Percentiles rank a stretch among this genome's conserved stretches.
phyloP scores from a whole-genome alignment of 2,888 invertebrate species.

The Calameuta idolon region DNA sequence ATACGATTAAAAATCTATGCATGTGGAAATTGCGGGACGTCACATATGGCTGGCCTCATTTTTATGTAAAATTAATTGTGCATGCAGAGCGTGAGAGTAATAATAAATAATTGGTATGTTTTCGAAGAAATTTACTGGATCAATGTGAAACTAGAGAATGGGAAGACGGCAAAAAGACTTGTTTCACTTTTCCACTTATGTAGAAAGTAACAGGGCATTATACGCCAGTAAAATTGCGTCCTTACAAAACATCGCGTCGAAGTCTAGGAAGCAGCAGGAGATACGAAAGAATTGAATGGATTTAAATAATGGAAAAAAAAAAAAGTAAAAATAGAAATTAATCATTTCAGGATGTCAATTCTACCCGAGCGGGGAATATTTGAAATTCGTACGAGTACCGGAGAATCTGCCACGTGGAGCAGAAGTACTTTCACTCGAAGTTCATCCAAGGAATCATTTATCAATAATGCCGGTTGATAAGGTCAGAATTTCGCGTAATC shows the following conservation, averaged over 20 bases:
- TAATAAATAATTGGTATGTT: not conserved
- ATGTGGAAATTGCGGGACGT: not conserved
- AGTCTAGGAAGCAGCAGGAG: not conserved
- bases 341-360: constrained; percentile 82
- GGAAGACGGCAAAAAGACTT: not conserved
- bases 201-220: not conserved
- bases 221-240: not conserved
- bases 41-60: no score
- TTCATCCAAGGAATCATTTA: constrained; percentile 84
- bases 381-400: constrained; percentile 86
- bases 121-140: not conserved
- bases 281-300: not conserved
- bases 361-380: constrained; percentile 84
- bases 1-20: not conserved
- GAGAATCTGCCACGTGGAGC: constrained; percentile 83
- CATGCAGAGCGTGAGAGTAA: not conserved
- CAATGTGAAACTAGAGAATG: not conserved
- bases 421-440: constrained; percentile 83
- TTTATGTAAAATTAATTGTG: no score
- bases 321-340: constrained; percentile 15
- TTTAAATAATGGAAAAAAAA: not conserved
- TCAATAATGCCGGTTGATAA: constrained; percentile 79
- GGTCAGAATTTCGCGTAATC: constrained; percentile 53
- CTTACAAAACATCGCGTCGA: fast-evolving
- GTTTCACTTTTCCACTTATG: not conserved